phyloP scores from a whole-genome alignment of 2,113 vertebrate species.

The Oreochromis spilurus region DNA sequence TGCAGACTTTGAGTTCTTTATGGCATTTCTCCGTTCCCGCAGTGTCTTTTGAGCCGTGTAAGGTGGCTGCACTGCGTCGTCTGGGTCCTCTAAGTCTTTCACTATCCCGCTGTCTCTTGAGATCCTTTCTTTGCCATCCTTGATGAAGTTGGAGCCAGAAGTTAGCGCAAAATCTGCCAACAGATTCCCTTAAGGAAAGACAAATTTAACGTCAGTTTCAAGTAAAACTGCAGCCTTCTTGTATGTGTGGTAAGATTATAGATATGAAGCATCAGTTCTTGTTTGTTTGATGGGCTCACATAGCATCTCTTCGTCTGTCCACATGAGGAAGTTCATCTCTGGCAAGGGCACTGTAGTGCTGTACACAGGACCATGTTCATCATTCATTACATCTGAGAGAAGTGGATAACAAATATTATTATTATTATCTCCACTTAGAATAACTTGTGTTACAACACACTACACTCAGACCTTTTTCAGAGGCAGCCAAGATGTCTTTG shows the following conservation, averaged over 20 bases:
- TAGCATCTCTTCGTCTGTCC: not conserved
- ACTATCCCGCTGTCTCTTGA: not conserved
- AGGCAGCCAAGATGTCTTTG: not conserved
- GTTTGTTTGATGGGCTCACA: not conserved
- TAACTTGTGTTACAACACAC: not conserved
- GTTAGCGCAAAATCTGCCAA: not conserved
- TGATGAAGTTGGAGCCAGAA: not conserved
- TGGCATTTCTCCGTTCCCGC: not conserved
- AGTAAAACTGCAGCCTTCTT: not conserved
- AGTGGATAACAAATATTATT: not conserved
- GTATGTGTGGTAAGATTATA: not conserved
- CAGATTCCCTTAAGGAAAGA: not conserved
- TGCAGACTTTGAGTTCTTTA: not conserved
- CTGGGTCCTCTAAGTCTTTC: not conserved
- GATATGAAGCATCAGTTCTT: not conserved
- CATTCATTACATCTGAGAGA: not conserved
- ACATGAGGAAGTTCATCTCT: not conserved
- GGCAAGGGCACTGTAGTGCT: not conserved
- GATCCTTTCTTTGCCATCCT: not conserved
- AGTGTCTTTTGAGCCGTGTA: fast-evolving
- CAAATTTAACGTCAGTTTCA: not conserved
- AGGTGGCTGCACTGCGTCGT: not conserved
- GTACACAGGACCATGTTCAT: not conserved
- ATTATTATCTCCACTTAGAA: not conserved
- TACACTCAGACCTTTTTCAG: not conserved